Conservation (phyloP, 2,113 vertebrate genomes). For the Myrmecophaga tridactyla region DNA sequence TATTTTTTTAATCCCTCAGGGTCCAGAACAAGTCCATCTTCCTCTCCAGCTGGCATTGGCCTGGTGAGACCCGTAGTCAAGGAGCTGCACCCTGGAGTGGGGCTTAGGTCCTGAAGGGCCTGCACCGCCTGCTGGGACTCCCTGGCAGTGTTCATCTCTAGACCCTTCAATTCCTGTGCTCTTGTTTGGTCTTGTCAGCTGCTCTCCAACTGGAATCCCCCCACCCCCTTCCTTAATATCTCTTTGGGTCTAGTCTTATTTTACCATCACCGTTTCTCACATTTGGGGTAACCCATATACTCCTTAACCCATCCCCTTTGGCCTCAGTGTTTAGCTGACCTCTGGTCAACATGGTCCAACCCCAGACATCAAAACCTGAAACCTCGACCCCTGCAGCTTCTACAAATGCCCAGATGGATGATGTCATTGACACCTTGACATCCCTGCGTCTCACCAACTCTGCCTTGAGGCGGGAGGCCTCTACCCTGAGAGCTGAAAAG, state of each 20-base stretch:
- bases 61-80: neutral
- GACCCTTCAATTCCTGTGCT: neutral
- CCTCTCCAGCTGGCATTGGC: neutral
- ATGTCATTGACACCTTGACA: conserved; percentile 73
- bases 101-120: neutral
- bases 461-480: conserved; percentile 68
- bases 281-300: neutral
- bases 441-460: conserved; percentile 77
- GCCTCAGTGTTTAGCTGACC: neutral
- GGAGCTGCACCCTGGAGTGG: neutral
- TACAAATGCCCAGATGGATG: conserved; percentile 25
- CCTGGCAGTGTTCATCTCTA: neutral
- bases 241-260: neutral
- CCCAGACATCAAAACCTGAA: conserved; percentile 44
- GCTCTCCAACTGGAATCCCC: neutral
- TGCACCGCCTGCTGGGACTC: neutral
- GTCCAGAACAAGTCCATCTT: neutral
- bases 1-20: neutral
- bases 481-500: conserved; percentile 69
- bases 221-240: neutral
- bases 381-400: neutral
- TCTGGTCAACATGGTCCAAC: conserved; percentile 67
- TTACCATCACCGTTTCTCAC: neutral
- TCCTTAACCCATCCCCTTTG: fast-evolving
- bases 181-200: neutral